Conservation (phyloP, 2,113 vertebrate genomes). For the Lampris incognitus region DNA sequence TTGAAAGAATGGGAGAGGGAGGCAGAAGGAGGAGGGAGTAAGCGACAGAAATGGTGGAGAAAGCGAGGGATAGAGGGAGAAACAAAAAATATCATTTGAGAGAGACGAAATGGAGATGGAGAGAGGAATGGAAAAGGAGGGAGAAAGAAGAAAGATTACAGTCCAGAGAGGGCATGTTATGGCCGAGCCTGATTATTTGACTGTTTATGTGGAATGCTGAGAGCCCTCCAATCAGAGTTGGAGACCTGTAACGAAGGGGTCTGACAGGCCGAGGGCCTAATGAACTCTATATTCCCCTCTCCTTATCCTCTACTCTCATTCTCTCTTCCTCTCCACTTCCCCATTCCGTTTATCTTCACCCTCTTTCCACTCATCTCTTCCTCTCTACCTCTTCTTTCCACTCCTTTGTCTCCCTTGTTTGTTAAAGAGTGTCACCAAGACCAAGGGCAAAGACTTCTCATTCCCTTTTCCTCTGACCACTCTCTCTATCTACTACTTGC, state of each 20-base stretch:
- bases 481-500: neutral
- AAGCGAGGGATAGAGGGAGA: constrained; percentile 16
- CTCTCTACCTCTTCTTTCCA: constrained; percentile 39
- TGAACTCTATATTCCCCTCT: constrained; percentile 61
- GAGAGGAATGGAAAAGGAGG: constrained; percentile 30
- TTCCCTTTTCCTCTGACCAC: constrained; percentile 29
- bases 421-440: constrained; percentile 59
- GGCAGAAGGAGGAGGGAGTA: constrained; percentile 21
- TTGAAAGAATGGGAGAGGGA: constrained; percentile 49
- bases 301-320: constrained; percentile 49
- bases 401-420: constrained; percentile 59
- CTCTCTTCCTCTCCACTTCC: constrained; percentile 55
- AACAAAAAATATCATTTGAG: constrained; percentile 71
- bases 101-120: constrained; percentile 51
- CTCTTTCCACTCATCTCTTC: constrained; percentile 51
- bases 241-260: constrained; percentile 67
- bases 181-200: constrained; percentile 73
- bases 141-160: constrained; percentile 33
- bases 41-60: constrained; percentile 16
- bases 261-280: constrained; percentile 65
- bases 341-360: constrained; percentile 48
- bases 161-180: constrained; percentile 43
- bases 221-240: constrained; percentile 79
- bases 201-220: constrained; percentile 75
- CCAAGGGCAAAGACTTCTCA: constrained; percentile 65